phyloP scores from a whole-genome alignment of 2,113 vertebrate species.

The mouse (Mus musculus) region GRCm39 chr9:58237501-58238000 shows the following conservation, averaged over 20 bases:
- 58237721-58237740: background rate
- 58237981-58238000: background rate
- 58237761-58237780: background rate
- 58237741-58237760: constrained; percentile 74
- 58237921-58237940: background rate
- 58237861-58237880: background rate
- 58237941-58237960: rapidly evolving
- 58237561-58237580: background rate
- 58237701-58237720: background rate
- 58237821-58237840: background rate
- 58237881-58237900: background rate
- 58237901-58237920: background rate
- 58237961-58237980: background rate
- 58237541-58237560: background rate
- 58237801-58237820: background rate
- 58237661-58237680: background rate
- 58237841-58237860: background rate
- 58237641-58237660: background rate
- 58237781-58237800: rapidly evolving
- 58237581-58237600: background rate
- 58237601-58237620: background rate
- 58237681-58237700: background rate
- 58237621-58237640: background rate
- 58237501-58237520: background rate
- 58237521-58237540: background rate